phyloP scores from a whole-genome alignment of 2,797 vertebrate genomes.

The Myripristis murdjan region DNA sequence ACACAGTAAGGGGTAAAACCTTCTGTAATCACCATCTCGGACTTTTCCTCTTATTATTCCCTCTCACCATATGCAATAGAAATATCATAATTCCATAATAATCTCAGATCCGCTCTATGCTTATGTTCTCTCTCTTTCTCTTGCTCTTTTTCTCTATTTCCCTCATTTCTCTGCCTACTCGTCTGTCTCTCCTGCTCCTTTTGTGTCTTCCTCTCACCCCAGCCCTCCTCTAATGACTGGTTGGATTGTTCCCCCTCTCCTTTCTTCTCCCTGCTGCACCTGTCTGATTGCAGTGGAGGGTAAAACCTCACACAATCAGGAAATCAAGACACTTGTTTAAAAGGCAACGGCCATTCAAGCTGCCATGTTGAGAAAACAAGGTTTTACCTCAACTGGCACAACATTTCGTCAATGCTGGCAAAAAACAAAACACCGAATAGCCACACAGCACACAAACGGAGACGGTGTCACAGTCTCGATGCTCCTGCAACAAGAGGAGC shows the following conservation, averaged over 20 bases:
- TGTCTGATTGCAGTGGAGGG: slow-evolving; percentile 53
- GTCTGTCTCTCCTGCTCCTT: neutral
- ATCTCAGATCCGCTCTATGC: neutral
- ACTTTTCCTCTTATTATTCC: neutral
- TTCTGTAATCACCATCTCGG: neutral
- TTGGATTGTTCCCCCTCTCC: slow-evolving; percentile 53
- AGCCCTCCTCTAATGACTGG: slow-evolving; percentile 52
- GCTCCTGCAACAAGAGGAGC: too few relatives aligned
- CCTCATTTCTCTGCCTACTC: neutral
- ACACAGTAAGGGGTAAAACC: slow-evolving; percentile 3
- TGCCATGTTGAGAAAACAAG: neutral
- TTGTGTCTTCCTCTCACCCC: slow-evolving; percentile 22
- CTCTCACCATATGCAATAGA: neutral
- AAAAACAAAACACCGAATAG: too few relatives aligned
- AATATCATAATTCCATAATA: slow-evolving; percentile 19
- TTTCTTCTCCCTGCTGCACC: slow-evolving; percentile 67
- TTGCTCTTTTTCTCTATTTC: slow-evolving; percentile 1
- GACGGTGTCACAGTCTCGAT: too few relatives aligned
- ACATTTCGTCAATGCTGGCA: too few relatives aligned
- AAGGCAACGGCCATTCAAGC: slow-evolving; percentile 36
- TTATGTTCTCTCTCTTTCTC: slow-evolving; percentile 6
- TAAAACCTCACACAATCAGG: slow-evolving; percentile 19
- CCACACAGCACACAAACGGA: too few relatives aligned
- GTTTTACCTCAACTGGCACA: too few relatives aligned
- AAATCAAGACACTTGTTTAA: slow-evolving; percentile 7